Evolutionary conservation across 2,797 vertebrate species (phyloP), one percentile per base, ranked within the genome.

Genomic region (Onychomys arenicola): DNA sequence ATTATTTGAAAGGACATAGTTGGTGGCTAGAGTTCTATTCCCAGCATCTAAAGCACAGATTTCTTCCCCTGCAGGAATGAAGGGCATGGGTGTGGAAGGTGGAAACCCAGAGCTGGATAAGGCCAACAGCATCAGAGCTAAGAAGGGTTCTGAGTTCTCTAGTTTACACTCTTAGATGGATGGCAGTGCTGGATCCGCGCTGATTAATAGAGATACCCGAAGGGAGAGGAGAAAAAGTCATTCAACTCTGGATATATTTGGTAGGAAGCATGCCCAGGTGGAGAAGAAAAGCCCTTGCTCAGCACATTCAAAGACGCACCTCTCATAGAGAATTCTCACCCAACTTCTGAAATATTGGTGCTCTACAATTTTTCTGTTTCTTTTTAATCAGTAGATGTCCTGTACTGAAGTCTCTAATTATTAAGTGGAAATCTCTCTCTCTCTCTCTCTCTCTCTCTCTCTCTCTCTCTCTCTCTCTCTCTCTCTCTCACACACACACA

Each of bases 241-340:
- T 76, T 37, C 46, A 25, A 25, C 29, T n/a, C 4, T 46, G 59
- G 14, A 43, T 49, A 19, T 78, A 43, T 73, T 89, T 71, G 40
- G 34, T 25, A 17, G 23, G 71, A 89, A 73, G 34, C 32, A 40
- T 21, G 52, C 73, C 40, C 43, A 80, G 40, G 6, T n/a, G 11
- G 61, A 52, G 6, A 49, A 83, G 85, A 61, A 69, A 69, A 84
- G 21, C 19, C 59, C 52, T 21, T 14, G 8, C 12, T 34, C 40
- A 49, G 69, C 11, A 37, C 2, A 4, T 25, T 78, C n/a, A 3
- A 55, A 73, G 63, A n/a, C 1, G 0, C 0, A 19, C 43, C 16
- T 89, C 67, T 46, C n/a, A 16, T 11, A 19, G 10, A 17, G 17
- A 49, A 55, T 40, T 11, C 69, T 34, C 21, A 61, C 49, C 19